Evolutionary conservation across 2,888 invertebrate species (phyloP), one percentile per base, ranked within the genome.

Genomic region (Euproctis similis): DNA sequence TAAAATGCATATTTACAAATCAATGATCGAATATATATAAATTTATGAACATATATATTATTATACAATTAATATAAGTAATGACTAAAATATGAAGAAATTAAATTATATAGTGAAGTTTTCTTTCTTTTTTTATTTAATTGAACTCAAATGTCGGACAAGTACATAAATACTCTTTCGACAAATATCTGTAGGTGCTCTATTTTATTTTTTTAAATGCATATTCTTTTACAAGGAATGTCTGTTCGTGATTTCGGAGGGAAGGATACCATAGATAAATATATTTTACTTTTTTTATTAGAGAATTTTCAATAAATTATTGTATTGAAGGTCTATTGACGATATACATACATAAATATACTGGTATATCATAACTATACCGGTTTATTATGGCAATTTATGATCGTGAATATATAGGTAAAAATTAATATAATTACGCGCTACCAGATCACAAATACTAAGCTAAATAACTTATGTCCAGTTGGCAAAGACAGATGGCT

Each of bases 401-500:
- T 62, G 59, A 71, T 68, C 73, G 70, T 69, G 76, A 70, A 68
- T 71, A 73, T 50, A 67, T 61, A 63, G 52, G 59, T 74, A 74
- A 66, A 64, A 73, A 74, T 71, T 69, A 73, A 69, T n/a, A n/a
- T n/a, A n/a, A 72, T 78, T 75, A 49, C n/a, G 77, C 66, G 57
- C 81, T 81, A 82, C 73, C 80, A 81, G 81, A 82, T 84, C 84
- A 84, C 84, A 82, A 78, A 75, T 73, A 75, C 61, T 74, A 69
- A 65, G 61, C 73, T 81, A 77, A 73, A 60, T 63, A 61, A 66
- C 49, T 62, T 59, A 63, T 74, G 78, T 82, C 81, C 75, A 77
- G 82, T 78, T 77, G 82, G 80, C 80, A 73, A 74, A 64, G 80
- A 80, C 81, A 75, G 74, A 81, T 82, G 82, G 82, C 81, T 70